phyloP scores from a whole-genome alignment of 1,140 invertebrate species.

The Drosophila baimaii region DNA sequence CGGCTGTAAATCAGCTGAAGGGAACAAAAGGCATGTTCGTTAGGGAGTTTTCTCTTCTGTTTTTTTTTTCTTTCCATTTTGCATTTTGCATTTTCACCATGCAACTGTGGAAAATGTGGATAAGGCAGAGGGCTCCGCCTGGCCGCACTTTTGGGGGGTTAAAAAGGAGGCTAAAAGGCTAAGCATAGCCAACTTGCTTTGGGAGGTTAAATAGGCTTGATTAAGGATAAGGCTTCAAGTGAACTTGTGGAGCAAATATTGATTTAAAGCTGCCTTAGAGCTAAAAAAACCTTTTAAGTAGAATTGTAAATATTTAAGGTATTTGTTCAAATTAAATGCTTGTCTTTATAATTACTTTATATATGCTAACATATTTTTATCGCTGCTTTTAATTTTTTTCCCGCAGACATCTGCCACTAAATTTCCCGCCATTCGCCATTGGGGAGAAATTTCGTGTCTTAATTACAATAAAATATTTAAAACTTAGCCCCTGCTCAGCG shows the following conservation, averaged over 20 bases:
- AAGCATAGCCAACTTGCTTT: neutral
- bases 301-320: neutral
- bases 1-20: slow-evolving; percentile 65
- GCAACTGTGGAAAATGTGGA: slow-evolving; percentile 2
- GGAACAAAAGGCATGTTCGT: slow-evolving; percentile 53
- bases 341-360: neutral
- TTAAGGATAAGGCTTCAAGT: neutral
- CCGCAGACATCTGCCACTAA: slow-evolving; percentile 33
- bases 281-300: no score
- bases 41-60: slow-evolving; percentile 27
- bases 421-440: slow-evolving; percentile 33
- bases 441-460: slow-evolving; percentile 71
- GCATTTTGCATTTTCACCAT: slow-evolving; percentile 19
- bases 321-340: neutral
- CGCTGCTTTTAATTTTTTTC: neutral
- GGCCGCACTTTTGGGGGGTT: neutral
- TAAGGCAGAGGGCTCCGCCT: neutral
- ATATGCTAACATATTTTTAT: no score
- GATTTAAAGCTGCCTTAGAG: neutral
- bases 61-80: neutral
- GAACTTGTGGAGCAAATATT: neutral
- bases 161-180: neutral
- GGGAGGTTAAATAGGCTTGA: slow-evolving; percentile 3
- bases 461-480: slow-evolving; percentile 81
- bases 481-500: slow-evolving; percentile 5